Evolutionary conservation across 2,888 invertebrate genomes (phyloP).

Genomic region (Vesta saturnalis): DNA sequence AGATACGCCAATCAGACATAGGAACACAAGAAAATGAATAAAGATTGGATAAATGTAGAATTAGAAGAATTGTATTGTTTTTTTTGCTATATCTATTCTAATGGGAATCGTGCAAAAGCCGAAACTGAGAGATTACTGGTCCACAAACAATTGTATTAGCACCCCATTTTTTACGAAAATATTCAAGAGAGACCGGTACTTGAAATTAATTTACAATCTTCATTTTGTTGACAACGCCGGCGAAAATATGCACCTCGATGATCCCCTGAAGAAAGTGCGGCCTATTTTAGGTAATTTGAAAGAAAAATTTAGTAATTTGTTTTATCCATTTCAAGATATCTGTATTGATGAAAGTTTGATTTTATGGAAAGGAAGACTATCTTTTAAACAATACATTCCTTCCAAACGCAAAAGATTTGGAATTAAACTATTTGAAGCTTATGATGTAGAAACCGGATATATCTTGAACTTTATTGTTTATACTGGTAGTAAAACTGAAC

Average conservation of each 20-base stretch:
- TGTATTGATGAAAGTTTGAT: too few species aligned
- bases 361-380: too few species aligned
- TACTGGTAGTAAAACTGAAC: conserved; percentile 5
- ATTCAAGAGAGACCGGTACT: neutral
- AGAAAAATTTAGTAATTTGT: too few species aligned
- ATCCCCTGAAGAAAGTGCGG: neutral
- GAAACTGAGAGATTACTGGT: neutral
- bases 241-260: neutral
- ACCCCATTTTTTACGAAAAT: neutral
- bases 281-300: neutral
- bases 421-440: too few species aligned
- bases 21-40: neutral
- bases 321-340: too few species aligned
- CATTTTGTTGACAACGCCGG: neutral
- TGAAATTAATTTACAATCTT: conserved; percentile 5
- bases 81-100: neutral
- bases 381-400: too few species aligned
- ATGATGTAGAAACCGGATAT: neutral
- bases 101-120: neutral
- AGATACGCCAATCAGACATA: neutral
- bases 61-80: neutral
- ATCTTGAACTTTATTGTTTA: neutral
- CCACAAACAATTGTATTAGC: neutral
- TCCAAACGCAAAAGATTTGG: too few species aligned
- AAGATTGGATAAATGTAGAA: neutral